Conservation (phyloP, 92 coral and sea anemone species). For the Metridium senile region DNA sequence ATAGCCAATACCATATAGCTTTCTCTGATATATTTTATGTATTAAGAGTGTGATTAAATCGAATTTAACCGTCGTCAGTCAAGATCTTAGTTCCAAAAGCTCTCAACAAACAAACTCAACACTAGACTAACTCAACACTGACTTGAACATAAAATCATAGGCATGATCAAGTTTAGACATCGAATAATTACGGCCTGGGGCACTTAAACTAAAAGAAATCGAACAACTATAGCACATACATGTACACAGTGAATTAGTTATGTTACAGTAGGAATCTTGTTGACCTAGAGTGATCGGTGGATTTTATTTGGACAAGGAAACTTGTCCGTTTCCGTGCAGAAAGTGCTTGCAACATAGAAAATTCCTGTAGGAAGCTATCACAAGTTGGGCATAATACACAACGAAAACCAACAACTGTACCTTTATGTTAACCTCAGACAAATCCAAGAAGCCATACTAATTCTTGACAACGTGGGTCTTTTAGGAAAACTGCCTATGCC, state of each 20-base stretch:
- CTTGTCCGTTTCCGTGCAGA: constrained; percentile 34
- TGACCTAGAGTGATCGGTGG: background rate
- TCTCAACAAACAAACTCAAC: background rate
- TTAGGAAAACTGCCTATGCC: constrained; percentile 3
- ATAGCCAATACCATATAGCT: background rate
- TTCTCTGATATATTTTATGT: background rate
- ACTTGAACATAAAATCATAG: background rate
- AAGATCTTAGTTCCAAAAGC: background rate
- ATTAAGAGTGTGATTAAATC: background rate
- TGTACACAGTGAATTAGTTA: background rate
- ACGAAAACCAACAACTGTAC: constrained; percentile 1
- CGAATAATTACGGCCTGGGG: background rate
- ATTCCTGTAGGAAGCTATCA: constrained; percentile 35
- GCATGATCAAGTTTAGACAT: background rate
- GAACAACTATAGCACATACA: background rate
- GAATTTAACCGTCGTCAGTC: background rate
- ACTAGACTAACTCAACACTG: too few relatives aligned
- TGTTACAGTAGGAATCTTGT: background rate
- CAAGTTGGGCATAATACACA: constrained; percentile 25
- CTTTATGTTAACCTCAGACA: constrained; percentile 31
- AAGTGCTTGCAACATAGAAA: constrained; percentile 31
- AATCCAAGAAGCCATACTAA: constrained; percentile 27
- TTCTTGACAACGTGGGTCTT: constrained; percentile 12
- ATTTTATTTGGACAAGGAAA: constrained; percentile 18
- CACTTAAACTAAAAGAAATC: background rate